phyloP scores from a whole-genome alignment of 2,888 invertebrate genomes.

The Cheilosia vulpina region DNA sequence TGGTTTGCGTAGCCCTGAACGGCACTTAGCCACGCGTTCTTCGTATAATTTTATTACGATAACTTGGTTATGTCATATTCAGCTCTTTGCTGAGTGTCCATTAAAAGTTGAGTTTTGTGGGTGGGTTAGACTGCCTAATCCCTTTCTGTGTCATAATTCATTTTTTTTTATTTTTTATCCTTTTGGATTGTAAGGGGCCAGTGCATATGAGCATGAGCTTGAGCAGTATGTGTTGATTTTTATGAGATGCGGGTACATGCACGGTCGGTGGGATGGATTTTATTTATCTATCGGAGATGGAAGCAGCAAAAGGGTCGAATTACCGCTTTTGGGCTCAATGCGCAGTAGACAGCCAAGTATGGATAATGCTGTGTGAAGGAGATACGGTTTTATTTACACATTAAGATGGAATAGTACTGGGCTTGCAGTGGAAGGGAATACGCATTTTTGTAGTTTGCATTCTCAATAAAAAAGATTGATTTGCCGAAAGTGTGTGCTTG shows the following conservation, averaged over 20 bases:
- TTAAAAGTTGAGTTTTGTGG: slow-evolving; percentile 73
- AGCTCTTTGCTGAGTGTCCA: slow-evolving; percentile 67
- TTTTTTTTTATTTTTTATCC: slow-evolving; percentile 38
- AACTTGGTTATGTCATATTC: slow-evolving; percentile 74
- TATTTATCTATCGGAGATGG: slow-evolving; percentile 46
- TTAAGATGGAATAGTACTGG: neutral
- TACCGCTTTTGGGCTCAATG: slow-evolving; percentile 21
- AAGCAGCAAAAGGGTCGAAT: slow-evolving; percentile 51
- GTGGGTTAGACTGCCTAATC: slow-evolving; percentile 57
- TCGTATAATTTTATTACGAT: slow-evolving; percentile 72
- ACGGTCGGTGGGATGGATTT: slow-evolving; percentile 38
- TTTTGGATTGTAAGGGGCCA: neutral
- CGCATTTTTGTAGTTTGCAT: slow-evolving; percentile 13
- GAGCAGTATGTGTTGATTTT: slow-evolving; percentile 29
- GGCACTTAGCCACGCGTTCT: slow-evolving; percentile 75
- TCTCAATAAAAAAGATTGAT: neutral
- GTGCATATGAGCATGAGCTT: no score
- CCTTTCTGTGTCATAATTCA: slow-evolving; percentile 65
- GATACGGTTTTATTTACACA: slow-evolving; percentile 5
- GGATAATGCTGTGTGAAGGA: slow-evolving; percentile 4
- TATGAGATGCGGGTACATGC: slow-evolving; percentile 24
- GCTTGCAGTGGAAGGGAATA: neutral
- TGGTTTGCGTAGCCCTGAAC: slow-evolving; percentile 50
- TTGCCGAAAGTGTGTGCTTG: neutral
- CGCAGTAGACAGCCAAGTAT: slow-evolving; percentile 4